Evolutionary conservation across 2,113 vertebrate genomes (phyloP), one percentile per base, ranked within the genome.

Genomic region (Mobula birostris): DNA sequence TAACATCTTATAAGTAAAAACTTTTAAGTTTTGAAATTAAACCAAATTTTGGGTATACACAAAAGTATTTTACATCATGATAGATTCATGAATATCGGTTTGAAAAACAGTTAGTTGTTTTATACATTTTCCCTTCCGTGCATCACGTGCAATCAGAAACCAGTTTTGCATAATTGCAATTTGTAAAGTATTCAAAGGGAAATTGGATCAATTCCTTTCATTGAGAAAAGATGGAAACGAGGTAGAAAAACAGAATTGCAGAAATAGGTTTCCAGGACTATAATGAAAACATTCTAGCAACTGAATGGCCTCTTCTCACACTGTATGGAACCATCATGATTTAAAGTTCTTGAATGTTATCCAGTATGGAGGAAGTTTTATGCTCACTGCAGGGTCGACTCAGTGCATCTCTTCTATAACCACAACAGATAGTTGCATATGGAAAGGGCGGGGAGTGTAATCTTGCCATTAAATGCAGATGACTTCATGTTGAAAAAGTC

Each of bases 161-260:
- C 40, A 56, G 40, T 56, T 90, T 88, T 93, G 36, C 5, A 48
- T 15, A 15, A 27, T 56, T 5, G 6, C 36, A 76, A 70, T 7
- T 40, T 93, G 1, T 32, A 93, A 56, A 74, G 40, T 5, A 56
- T 72, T 76, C 0, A 0, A 93, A 74, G 70, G 32, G 32, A 88
- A 74, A 93, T 72, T 48, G 91, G 6, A 56, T 74, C 36, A 93
- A 76, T 93, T 74, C 91, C 91, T 12, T 66, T 92, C 72, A 27
- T 24, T 14, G 11, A 92, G 24, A 87, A 61, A 56, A 2, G 21
- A 92, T 5, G 5, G 5, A 90, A 68, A 90, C 29, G 85, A 66
- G 58, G 61, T 90, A 66, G 58, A 32, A n/a, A 92, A 93, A 72
- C 2, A 27, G 70, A 48, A 74, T 70, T 92, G 32, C 7, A 32